Evolutionary conservation across 2,113 vertebrate genomes (phyloP).

Genomic region (Mesitornis unicolor): DNA sequence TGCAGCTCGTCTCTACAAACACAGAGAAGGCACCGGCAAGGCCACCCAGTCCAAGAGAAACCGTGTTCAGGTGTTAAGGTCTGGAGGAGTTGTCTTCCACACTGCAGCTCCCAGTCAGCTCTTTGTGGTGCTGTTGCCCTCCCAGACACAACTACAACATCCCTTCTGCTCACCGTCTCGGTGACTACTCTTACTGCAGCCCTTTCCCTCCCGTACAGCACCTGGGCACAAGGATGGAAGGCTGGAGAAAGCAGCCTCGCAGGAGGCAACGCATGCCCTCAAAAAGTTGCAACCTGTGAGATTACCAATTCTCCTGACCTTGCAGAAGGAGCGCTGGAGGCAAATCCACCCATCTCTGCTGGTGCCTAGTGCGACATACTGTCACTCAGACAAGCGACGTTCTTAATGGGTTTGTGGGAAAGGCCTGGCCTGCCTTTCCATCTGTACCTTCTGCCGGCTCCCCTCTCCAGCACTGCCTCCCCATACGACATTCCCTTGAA

Average conservation of each 20-base stretch:
- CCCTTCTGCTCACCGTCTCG: not conserved
- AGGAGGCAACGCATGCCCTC: not conserved
- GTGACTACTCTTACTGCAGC: not conserved
- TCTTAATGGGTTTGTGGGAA: constrained; percentile 81
- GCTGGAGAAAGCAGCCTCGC: not conserved
- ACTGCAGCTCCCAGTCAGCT: not conserved
- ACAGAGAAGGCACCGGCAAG: rapidly evolving
- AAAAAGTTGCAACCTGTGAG: constrained; percentile 41
- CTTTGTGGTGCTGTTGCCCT: not conserved
- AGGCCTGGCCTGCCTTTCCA: constrained; percentile 81
- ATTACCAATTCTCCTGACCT: constrained; percentile 74
- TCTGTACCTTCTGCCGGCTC: constrained; percentile 80
- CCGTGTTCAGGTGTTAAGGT: not conserved
- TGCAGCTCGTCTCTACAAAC: not conserved
- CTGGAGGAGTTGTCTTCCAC: not conserved
- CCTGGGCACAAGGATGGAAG: too few species aligned
- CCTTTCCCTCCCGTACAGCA: not conserved
- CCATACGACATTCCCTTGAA: constrained; percentile 80
- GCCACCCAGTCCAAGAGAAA: not conserved
- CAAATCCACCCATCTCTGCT: constrained; percentile 71
- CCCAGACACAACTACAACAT: not conserved
- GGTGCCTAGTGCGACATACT: constrained; percentile 69
- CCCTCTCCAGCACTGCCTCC: constrained; percentile 71
- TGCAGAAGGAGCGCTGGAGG: constrained; percentile 68
- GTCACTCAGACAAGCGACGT: constrained; percentile 71